A percentile compares a stretch with the other conserved stretches of the same genome.
Evolutionary conservation across 2,888 invertebrate species (phyloP).

Genomic region (Rotaria socialis): DNA sequence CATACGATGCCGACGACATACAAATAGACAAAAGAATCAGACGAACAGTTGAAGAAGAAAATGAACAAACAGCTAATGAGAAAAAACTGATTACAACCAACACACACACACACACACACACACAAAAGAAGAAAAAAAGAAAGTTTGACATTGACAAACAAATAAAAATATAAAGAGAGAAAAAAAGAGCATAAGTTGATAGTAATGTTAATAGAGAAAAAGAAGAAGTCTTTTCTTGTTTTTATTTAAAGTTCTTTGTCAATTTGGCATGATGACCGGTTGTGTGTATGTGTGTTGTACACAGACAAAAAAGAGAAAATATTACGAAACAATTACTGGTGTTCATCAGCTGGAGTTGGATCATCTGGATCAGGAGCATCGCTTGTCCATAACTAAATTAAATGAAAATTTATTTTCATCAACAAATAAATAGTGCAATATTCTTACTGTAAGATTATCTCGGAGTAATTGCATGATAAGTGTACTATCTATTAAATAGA

Average conservation of each 20-base stretch:
- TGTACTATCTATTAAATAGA: slow-evolving; percentile 61
- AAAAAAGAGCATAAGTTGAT: slow-evolving; percentile 11
- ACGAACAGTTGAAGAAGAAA: slow-evolving; percentile 1
- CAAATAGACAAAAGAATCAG: not conserved
- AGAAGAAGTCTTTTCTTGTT: not conserved
- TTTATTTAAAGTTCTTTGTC: not conserved
- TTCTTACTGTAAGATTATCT: slow-evolving; percentile 92
- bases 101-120: slow-evolving; percentile 24
- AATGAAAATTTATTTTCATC: not conserved
- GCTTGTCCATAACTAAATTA: slow-evolving; percentile 44
- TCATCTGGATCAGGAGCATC: slow-evolving; percentile 46
- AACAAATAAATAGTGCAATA: too few species aligned
- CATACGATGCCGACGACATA: slow-evolving; percentile 4
- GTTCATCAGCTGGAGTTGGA: slow-evolving; percentile 40
- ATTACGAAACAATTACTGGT: not conserved
- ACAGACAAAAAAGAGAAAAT: not conserved
- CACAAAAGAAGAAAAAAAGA: not conserved
- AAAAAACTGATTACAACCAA: slow-evolving; percentile 10
- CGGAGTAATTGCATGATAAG: slow-evolving; percentile 98
- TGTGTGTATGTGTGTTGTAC: slow-evolving; percentile 32
- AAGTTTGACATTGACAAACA: not conserved
- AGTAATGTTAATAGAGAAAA: not conserved
- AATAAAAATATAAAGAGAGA: slow-evolving; percentile 24
- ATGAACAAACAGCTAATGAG: slow-evolving; percentile 23
- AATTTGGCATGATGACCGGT: slow-evolving; percentile 4